Evolutionary conservation across 2,113 vertebrate species (phyloP), one percentile per base, ranked within the genome.

Genomic region (Helogale parvula): DNA sequence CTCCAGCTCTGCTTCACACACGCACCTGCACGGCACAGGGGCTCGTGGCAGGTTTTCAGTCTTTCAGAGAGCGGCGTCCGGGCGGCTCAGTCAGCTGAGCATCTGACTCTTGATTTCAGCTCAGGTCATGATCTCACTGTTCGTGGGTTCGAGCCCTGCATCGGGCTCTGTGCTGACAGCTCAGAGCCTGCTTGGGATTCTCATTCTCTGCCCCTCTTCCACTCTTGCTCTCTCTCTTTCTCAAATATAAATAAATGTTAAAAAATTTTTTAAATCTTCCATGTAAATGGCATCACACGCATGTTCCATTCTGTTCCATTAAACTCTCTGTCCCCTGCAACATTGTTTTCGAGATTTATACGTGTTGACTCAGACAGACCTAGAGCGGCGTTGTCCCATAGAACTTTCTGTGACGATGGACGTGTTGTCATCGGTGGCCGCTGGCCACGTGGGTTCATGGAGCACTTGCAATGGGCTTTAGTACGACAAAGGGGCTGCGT

Each of bases 351-450:
- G 57, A 74, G 89, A n/a, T 16, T 7, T 33, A 1, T 14, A 25
- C 1, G 1, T 5, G 35, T 41, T 13, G 27, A 16, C 23, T 52
- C 47, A 25, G 33, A 10, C 8, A 29, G 16, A 16, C 17, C 68
- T 9, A 3, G 52, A 54, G 68, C 15, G 6, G 45, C 0, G 0
- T n/a, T 10, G 47, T 14, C 68, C 54, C 1, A 0, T 0, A n/a
- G 87, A 76, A 29, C 27, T 86, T 52, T 52, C 57, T 13, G 38
- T 38, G 35, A 57, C 5, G 57, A 25, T 33, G 69, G 57, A 29
- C 38, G 15, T 5, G 10, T 5, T 1, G 71, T 45, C 7, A 1
- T 8, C 11, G 8, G 50, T 1, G 15, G 38, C 57, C 27, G 2
- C 60, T 4, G 23, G 84, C 80, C 86, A 2, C 13, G 0, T 0